Evolutionary conservation across 2,113 vertebrate species (phyloP).

Genomic region (Pluvialis apricaria): DNA sequence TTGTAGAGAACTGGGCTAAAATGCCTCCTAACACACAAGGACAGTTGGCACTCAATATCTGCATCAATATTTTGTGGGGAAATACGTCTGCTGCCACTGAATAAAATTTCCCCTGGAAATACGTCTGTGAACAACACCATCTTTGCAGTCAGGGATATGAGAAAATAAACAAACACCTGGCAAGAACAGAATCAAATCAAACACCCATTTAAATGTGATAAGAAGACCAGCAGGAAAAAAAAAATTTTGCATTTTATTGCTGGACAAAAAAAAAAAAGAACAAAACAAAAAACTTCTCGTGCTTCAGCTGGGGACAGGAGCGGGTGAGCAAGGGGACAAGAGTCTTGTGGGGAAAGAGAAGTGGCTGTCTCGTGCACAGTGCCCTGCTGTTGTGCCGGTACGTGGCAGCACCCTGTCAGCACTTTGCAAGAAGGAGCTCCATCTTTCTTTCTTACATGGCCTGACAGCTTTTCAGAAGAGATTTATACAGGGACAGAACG

Average conservation of each 20-base stretch:
- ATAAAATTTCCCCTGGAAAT: neutral
- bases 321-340: neutral
- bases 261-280: neutral
- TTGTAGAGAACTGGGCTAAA: neutral
- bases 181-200: neutral
- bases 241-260: neutral
- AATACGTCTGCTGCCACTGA: neutral
- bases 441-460: slow-evolving; percentile 58
- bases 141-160: neutral
- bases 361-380: neutral
- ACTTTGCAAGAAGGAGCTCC: slow-evolving; percentile 30
- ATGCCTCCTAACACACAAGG: neutral
- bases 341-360: neutral
- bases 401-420: slow-evolving; percentile 3
- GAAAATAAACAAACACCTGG: neutral
- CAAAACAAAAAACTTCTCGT: neutral
- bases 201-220: neutral
- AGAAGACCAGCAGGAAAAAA: neutral
- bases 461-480: slow-evolving; percentile 62
- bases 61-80: neutral
- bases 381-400: neutral
- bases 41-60: neutral
- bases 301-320: neutral
- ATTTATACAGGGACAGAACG: slow-evolving; percentile 40
- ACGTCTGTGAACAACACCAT: neutral